Percentiles rank a stretch among this genome's conserved stretches.
Evolutionary conservation across 2,797 vertebrate genomes (phyloP).

Genomic region (Poecilia picta): DNA sequence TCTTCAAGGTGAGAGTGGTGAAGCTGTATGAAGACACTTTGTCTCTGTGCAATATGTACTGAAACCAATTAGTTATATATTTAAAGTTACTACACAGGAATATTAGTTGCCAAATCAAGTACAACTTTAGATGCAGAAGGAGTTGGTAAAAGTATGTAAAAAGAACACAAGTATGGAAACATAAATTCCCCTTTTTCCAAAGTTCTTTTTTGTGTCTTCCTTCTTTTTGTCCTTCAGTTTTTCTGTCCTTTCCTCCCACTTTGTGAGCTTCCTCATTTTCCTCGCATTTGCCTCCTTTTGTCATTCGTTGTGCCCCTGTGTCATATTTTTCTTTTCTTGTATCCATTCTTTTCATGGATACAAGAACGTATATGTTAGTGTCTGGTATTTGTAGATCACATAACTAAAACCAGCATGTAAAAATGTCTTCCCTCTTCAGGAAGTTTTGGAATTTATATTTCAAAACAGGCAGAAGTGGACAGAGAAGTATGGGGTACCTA

Average conservation of each 20-base stretch:
- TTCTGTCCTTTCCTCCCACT: not conserved
- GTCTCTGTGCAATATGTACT: not conserved
- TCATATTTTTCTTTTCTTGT: not conserved
- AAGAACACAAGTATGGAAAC: not conserved
- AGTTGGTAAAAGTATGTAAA: not conserved
- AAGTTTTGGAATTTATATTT: not conserved
- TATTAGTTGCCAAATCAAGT: not conserved
- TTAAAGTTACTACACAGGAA: not conserved
- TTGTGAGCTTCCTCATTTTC: not conserved
- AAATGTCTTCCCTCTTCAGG: not conserved
- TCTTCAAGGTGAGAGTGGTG: slow-evolving; percentile 91
- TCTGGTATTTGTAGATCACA: not conserved
- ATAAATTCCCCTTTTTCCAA: not conserved
- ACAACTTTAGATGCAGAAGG: not conserved
- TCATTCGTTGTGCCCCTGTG: not conserved
- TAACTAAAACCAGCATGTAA: not conserved
- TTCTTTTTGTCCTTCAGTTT: not conserved
- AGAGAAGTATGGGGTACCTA: not conserved
- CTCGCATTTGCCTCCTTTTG: not conserved
- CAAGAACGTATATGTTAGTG: not conserved
- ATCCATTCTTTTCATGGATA: not conserved
- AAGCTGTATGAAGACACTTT: not conserved
- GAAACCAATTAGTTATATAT: not conserved
- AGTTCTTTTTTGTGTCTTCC: not conserved
- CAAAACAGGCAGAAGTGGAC: not conserved